Evolutionary conservation across 2,797 vertebrate genomes (phyloP).

Genomic region (Coilia nasus): DNA sequence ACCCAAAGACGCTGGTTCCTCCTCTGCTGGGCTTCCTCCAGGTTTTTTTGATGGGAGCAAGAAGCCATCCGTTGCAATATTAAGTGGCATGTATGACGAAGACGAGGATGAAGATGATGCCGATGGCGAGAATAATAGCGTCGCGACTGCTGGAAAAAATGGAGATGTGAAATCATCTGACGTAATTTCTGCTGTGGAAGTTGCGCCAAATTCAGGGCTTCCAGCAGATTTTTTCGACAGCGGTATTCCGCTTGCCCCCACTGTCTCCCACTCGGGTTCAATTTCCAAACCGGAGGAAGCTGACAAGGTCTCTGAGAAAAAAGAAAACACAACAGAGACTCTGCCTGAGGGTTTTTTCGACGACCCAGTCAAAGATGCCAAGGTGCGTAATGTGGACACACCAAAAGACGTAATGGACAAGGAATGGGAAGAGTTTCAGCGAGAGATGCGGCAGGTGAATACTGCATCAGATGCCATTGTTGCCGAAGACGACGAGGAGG

Average conservation of each 20-base stretch:
- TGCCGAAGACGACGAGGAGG: conserved; percentile 96
- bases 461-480: conserved; percentile 96
- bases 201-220: conserved; percentile 52
- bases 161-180: conserved; percentile 24
- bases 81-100: conserved; percentile 80
- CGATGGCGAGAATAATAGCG: conserved; percentile 43
- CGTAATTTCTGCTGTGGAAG: conserved; percentile 3
- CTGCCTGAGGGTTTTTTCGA: conserved; percentile 98
- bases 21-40: conserved; percentile 63
- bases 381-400: conserved; percentile 93
- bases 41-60: conserved; percentile 69
- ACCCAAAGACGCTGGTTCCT: conserved; percentile 32
- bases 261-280: conserved; percentile 88
- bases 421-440: conserved; percentile 99
- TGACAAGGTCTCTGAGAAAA: conserved; percentile 80
- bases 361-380: conserved; percentile 93
- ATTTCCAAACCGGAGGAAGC: conserved; percentile 85
- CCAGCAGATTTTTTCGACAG: conserved; percentile 84
- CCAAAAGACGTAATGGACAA: conserved; percentile 98
- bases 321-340: conserved; percentile 87
- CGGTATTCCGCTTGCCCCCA: conserved; percentile 72
- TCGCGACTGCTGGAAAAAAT: conserved; percentile 43
- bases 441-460: conserved; percentile 94
- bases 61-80: conserved; percentile 61
- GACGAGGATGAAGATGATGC: conserved; percentile 58